Evolutionary conservation across 2,797 vertebrate species (phyloP), one percentile per base, ranked within the genome.

Genomic region (Eleutherodactylus coqui): DNA sequence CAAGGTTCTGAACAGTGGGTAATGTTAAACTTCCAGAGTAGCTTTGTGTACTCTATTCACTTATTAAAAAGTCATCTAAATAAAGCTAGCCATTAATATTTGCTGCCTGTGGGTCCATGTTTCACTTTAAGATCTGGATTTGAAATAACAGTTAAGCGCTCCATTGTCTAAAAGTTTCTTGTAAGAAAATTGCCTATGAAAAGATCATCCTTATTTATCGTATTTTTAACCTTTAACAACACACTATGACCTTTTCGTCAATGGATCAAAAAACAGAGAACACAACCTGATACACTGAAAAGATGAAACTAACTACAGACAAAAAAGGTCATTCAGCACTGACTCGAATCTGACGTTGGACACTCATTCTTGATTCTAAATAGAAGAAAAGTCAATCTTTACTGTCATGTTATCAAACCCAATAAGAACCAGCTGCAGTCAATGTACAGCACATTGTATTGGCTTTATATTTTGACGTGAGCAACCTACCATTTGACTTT

Each of bases 141-240:
- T 64, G 51, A 83, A 51, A 72, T 67, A 90, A 80, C 79, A 77
- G 75, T 53, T 84, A 86, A 62, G 82, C n/a, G 43, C 55, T 86
- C 53, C 81, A 58, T 0, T 3, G 27, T 70, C 79, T 82, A 41
- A 77, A 85, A 70, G 47, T 88, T 77, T 85, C 70, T 88, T 87
- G 85, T 85, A 76, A 82, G 76, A 85, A 53, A 87, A 86, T 1
- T 87, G 81, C 5, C 69, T 86, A 85, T 85, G 86, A 91, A 89
- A 85, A 36, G 86, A 78, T 83, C 41, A 82, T 80, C 79, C 51
- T 86, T 84, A 87, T 32, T 86, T 85, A 75, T 82, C 77, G 85
- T 83, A 78, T 84, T 90, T 89, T 87, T 87, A 72, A 90, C 76
- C 36, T 88, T 89, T 86, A 76, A 55, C 85, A 62, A 49, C 60